These are phyloP conservation scores for Xerus rutilus DNA, from an alignment of 2,797 vertebrate species.

Conservation along the genomic window DNA sequence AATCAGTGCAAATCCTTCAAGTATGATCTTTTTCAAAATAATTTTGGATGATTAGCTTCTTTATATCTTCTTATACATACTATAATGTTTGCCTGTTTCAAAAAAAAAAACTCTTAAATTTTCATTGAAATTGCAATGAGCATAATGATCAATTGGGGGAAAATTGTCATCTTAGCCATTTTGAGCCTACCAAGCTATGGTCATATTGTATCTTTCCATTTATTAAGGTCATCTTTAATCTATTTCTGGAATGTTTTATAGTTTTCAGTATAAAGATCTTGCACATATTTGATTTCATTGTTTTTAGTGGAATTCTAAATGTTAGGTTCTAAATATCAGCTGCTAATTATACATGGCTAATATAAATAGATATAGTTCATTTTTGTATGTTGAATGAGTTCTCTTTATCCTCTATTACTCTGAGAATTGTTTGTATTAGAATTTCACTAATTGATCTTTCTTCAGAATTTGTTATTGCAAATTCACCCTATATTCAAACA, in stretches of 20 bases:
- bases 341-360: background rate
- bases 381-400: background rate
- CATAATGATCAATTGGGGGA: background rate
- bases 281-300: background rate
- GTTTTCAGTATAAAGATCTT: background rate
- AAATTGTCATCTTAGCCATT: background rate
- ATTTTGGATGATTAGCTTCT: background rate
- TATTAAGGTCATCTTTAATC: conserved; percentile 19
- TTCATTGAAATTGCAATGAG: background rate
- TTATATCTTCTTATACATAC: conserved; percentile 34
- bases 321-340: background rate
- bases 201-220: background rate
- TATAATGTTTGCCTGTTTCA: background rate
- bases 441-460: background rate
- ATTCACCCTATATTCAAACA: background rate
- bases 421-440: background rate
- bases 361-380: background rate
- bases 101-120: background rate
- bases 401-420: background rate
- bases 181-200: background rate
- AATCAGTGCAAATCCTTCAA: background rate
- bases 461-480: background rate
- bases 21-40: conserved; percentile 11
- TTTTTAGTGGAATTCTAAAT: conserved; percentile 26
- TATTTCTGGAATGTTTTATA: background rate